Conservation (phyloP, 2,888 invertebrate species). For the Athripsodes cinereus region DNA sequence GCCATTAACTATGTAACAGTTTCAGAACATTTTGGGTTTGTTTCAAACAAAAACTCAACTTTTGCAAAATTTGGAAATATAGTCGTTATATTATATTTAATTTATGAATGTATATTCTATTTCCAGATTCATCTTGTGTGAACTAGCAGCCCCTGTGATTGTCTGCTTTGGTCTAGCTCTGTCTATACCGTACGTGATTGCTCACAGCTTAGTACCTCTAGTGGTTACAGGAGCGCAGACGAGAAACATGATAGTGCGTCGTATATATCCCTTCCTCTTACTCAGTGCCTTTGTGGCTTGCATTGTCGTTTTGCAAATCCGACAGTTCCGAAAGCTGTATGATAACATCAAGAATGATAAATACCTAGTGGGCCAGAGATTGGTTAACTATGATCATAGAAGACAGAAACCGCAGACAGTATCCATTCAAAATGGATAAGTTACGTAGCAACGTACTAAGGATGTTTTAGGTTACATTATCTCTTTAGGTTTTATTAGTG, state of each 20-base stretch:
- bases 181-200: slow-evolving; percentile 88
- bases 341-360: slow-evolving; percentile 99
- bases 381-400: slow-evolving; percentile 94
- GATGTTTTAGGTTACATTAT: too few relatives aligned
- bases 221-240: slow-evolving; percentile 57
- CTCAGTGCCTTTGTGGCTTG: slow-evolving; percentile 61
- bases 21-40: too few relatives aligned
- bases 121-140: slow-evolving; percentile 66
- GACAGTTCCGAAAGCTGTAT: slow-evolving; percentile 90
- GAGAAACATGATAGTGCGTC: slow-evolving; percentile 71
- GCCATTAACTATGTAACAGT: too few relatives aligned
- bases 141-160: slow-evolving; percentile 85
- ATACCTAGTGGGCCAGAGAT: slow-evolving; percentile 91
- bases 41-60: too few relatives aligned
- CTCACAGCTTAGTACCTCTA: slow-evolving; percentile 69
- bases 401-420: slow-evolving; percentile 50
- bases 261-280: slow-evolving; percentile 86
- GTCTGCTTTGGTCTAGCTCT: slow-evolving; percentile 83
- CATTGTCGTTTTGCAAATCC: slow-evolving; percentile 78
- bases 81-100: too few relatives aligned
- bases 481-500: too few relatives aligned
- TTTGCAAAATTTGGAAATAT: too few relatives aligned
- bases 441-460: too few relatives aligned
- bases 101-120: neutral
- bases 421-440: slow-evolving; percentile 15